Base-by-base conservation (phyloP, 2,888 invertebrate genomes). In the Aelia acuminata region DNA sequence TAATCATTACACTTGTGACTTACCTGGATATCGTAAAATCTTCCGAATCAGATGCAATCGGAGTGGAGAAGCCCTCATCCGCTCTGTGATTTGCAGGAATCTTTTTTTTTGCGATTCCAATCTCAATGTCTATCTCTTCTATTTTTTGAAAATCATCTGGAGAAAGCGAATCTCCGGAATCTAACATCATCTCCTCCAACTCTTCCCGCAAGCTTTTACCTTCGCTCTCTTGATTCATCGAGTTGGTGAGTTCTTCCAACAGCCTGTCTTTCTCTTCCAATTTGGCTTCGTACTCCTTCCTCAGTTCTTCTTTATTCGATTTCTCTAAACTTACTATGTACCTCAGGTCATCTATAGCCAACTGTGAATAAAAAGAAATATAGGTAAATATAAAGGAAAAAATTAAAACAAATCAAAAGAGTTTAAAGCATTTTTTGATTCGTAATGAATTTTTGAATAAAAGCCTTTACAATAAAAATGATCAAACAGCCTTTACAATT, bases 241-340 rank as follows among this genome's bases (percentile, higher is more conserved):
- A 87, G 93, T 93, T 87, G 93, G 92, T 84, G 90, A 94, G 90
- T 90, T 93, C 93, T 89, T 94, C 93, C 53, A 94, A 91, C 91
- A 94, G 94, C 88, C 93, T 93, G 53, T 93, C 93, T 91, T 94
- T 94, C 84, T 93, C 93, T 3, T 93, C 93, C 84, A 95, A 92
- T 91, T 95, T 95, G 91, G 94, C 94, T 90, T 94, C 94, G 57
- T 95, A 87, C 50, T 90, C 89, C n/a, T 90, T 89, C 26, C 87
- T 89, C 75, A 91, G 86, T 35, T 90, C 90, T 88, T 91, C 90
- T 88, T 94, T 94, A 84, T 93, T 93, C 0, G 93, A 93, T 88
- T 95, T 92, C 91, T 95, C 95, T 91, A 94, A 94, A 90, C 94
- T 94, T 49, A 95, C 53, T 43, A 90, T 85, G 31, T 90, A 89